Evolutionary conservation across 2,888 invertebrate genomes (phyloP).

Genomic region (Tillus elongatus): DNA sequence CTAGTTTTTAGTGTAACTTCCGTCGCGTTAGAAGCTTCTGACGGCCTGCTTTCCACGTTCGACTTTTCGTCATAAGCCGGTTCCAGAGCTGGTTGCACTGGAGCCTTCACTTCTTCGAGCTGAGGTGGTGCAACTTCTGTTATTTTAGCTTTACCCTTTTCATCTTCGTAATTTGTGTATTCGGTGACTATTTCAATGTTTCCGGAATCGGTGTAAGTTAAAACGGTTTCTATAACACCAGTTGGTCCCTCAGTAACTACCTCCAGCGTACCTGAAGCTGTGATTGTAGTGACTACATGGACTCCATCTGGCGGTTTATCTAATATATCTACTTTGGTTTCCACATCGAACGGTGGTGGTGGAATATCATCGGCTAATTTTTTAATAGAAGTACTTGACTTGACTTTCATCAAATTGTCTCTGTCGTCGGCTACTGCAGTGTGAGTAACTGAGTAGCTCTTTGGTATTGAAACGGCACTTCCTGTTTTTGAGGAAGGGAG

Average conservation of each 20-base stretch:
- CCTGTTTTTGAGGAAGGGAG: too few species aligned
- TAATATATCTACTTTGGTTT: constrained; percentile 24
- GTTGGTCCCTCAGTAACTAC: constrained; percentile 37
- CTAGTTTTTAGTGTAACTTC: neutral
- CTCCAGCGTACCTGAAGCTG: constrained; percentile 35
- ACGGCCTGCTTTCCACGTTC: neutral
- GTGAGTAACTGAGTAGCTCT: neutral
- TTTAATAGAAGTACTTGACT: constrained; percentile 1
- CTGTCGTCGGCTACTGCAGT: neutral
- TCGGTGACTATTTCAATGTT: constrained; percentile 36
- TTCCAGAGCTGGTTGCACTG: too few species aligned
- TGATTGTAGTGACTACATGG: constrained; percentile 34
- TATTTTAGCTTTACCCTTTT: too few species aligned
- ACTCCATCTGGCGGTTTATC: constrained; percentile 29
- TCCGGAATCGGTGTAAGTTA: constrained; percentile 34
- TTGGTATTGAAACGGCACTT: neutral
- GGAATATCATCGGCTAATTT: neutral
- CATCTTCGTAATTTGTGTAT: constrained; percentile 3
- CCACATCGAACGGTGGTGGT: constrained; percentile 21
- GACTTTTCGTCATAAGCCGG: too few species aligned
- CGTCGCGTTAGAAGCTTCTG: neutral
- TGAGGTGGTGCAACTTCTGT: too few species aligned
- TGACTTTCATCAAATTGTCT: too few species aligned
- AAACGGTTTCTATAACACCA: constrained; percentile 36
- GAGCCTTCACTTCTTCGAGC: too few species aligned